Conservation (phyloP, 2,797 vertebrate species). For the Novumbra hubbsi region DNA sequence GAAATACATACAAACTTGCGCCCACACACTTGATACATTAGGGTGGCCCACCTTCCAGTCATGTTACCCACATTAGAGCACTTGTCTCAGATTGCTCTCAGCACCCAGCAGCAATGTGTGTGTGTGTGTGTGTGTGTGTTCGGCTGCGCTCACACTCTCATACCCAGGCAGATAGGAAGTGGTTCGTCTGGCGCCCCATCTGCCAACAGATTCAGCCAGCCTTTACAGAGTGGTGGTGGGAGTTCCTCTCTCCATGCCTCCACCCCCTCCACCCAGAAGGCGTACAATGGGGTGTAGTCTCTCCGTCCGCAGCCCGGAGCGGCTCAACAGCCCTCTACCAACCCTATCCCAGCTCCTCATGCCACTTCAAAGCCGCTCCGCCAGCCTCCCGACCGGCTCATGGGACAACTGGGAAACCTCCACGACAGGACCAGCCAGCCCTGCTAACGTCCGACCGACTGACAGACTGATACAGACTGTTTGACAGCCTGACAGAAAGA, state of each 20-base stretch:
- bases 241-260: background rate
- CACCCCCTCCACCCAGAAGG: background rate
- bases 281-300: constrained; percentile 21
- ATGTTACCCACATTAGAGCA: constrained; percentile 12
- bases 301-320: constrained; percentile 25
- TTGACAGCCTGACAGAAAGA: background rate
- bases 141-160: background rate
- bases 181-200: constrained; percentile 17
- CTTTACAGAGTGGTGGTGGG: background rate
- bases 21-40: background rate
- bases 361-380: constrained; percentile 27
- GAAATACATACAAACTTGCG: background rate
- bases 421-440: background rate
- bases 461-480: background rate
- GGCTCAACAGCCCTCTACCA: background rate
- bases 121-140: constrained; percentile 14
- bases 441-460: background rate
- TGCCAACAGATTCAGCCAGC: constrained; percentile 31
- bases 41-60: background rate
- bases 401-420: constrained; percentile 15
- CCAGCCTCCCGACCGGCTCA: constrained; percentile 1
- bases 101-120: constrained; percentile 10
- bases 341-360: background rate
- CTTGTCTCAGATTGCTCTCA: constrained; percentile 11
- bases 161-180: background rate